These are phyloP conservation scores for Drosophila prosaltans DNA, from an alignment of 1,140 invertebrate genomes.

Conservation along the genomic window DNA sequence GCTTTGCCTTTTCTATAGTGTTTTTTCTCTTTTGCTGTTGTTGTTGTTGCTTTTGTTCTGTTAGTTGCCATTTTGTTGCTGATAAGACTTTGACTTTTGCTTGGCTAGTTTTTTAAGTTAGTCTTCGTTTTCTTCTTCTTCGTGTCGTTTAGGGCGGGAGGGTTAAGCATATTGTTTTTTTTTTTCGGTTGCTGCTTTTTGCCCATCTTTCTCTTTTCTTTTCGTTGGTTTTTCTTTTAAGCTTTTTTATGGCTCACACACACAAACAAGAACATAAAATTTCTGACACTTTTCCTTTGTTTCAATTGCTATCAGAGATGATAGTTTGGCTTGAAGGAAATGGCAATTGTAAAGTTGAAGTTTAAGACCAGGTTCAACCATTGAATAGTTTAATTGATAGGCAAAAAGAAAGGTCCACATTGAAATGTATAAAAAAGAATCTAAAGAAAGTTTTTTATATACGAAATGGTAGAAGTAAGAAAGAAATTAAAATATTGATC, in stretches of 20 bases:
- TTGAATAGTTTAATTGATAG: slow-evolving; percentile 10
- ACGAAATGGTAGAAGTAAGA: no score
- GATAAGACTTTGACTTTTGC: slow-evolving; percentile 16
- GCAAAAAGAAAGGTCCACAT: background rate
- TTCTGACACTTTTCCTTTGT: slow-evolving; percentile 22
- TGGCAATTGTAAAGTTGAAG: background rate
- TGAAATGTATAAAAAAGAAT: background rate
- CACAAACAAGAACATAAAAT: slow-evolving; percentile 24
- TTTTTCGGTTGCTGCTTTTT: background rate
- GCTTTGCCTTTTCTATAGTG: background rate
- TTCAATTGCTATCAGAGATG: slow-evolving; percentile 21
- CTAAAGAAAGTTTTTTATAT: no score
- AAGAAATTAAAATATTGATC: no score
- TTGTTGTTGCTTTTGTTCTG: slow-evolving; percentile 36
- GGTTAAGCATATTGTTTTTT: slow-evolving; percentile 20
- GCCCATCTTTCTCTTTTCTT: background rate
- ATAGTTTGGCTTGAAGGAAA: slow-evolving; percentile 8
- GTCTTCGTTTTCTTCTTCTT: slow-evolving; percentile 12
- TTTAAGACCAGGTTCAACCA: slow-evolving; percentile 10
- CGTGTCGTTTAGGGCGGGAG: slow-evolving; percentile 24
- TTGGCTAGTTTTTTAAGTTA: slow-evolving; percentile 20
- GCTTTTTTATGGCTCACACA: slow-evolving; percentile 12
- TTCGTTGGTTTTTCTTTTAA: background rate
- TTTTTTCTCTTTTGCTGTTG: background rate
- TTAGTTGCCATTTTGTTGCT: slow-evolving; percentile 65